Evolutionary conservation across 2,888 invertebrate genomes (phyloP).

Genomic region (Spatulosminthurus flaviceps): DNA sequence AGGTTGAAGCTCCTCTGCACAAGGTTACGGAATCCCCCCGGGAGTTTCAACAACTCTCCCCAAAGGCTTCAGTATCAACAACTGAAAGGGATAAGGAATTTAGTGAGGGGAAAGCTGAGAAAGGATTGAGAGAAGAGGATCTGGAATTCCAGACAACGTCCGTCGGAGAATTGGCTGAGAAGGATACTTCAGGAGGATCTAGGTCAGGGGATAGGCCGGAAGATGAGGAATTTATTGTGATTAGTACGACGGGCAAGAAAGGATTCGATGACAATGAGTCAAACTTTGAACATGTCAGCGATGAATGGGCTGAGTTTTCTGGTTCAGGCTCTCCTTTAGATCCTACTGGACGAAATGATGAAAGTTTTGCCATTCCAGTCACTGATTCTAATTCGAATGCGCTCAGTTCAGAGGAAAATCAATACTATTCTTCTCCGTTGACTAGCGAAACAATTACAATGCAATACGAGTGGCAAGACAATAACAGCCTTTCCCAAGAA

Average conservation of each 20-base stretch:
- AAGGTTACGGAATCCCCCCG: too few relatives aligned
- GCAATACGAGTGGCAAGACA: slow-evolving; percentile 36
- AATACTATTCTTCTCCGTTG: slow-evolving; percentile 40
- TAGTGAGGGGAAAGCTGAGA: too few relatives aligned
- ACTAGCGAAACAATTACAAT: slow-evolving; percentile 43
- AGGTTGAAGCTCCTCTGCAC: too few relatives aligned
- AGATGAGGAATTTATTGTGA: slow-evolving; percentile 41
- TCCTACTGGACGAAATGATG: slow-evolving; percentile 16
- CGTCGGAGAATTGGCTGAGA: neutral
- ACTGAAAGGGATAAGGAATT: too few relatives aligned
- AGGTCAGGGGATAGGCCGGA: slow-evolving; percentile 19
- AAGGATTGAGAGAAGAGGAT: too few relatives aligned
- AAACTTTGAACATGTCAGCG: slow-evolving; percentile 25
- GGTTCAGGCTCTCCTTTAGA: slow-evolving; percentile 20
- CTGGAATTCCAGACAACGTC: too few relatives aligned
- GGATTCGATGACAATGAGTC: neutral
- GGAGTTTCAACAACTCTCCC: too few relatives aligned
- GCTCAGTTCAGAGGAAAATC: slow-evolving; percentile 25
- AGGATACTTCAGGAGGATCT: neutral
- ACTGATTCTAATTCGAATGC: slow-evolving; percentile 39
- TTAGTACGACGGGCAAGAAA: neutral
- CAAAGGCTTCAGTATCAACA: too few relatives aligned
- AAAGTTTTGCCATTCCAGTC: slow-evolving; percentile 37
- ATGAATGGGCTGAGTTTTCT: slow-evolving; percentile 37
- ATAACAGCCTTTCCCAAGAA: slow-evolving; percentile 38